Evolutionary conservation across 2,113 vertebrate species (phyloP).

Genomic region (Morphnarchus princeps): DNA sequence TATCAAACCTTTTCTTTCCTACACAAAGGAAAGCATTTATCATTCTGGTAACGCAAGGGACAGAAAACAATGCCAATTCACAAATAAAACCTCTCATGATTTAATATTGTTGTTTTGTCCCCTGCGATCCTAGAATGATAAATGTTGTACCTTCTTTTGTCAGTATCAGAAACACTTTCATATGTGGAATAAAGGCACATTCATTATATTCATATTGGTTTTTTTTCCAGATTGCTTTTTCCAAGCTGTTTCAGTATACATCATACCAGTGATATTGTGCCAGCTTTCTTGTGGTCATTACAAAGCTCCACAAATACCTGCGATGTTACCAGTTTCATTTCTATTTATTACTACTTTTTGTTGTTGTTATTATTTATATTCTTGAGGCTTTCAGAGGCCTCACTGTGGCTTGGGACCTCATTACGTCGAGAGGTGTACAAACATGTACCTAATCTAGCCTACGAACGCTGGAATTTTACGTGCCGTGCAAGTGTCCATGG

Average conservation of each 20-base stretch:
- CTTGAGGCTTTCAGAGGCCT: not conserved
- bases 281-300: not conserved
- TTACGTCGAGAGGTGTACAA: not conserved
- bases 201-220: not conserved
- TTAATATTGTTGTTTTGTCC: conserved; percentile 58
- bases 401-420: not conserved
- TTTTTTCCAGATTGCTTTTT: conserved; percentile 26
- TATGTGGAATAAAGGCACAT: conserved; percentile 37
- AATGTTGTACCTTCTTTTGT: conserved; percentile 53
- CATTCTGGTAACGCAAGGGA: conserved; percentile 34
- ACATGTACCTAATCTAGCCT: not conserved
- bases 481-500: not conserved
- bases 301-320: not conserved
- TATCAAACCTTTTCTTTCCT: conserved; percentile 5
- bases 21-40: conserved; percentile 49
- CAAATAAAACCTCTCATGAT: conserved; percentile 51
- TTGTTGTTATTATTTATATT: not conserved
- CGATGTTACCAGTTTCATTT: not conserved
- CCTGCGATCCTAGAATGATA: conserved; percentile 50
- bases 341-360: not conserved
- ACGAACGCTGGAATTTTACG: not conserved
- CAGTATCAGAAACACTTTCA: conserved; percentile 32
- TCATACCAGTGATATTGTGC: not conserved
- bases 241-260: not conserved
- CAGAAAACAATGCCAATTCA: conserved; percentile 50